Evolutionary conservation across 2,888 invertebrate genomes (phyloP), one percentile per base, ranked within the genome.

Genomic region (Tetragonisca angustula): DNA sequence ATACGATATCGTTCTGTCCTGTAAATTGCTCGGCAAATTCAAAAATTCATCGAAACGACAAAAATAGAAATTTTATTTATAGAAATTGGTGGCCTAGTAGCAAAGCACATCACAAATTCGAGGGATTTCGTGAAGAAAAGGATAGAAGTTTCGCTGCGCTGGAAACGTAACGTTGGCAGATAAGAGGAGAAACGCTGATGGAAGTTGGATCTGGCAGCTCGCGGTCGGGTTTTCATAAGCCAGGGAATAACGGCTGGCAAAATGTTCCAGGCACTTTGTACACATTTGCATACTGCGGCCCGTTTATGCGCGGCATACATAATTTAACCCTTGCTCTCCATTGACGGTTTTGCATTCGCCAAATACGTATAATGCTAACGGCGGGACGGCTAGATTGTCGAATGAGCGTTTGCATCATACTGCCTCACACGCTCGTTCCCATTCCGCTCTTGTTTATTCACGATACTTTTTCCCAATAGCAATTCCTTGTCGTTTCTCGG

Each of bases 271-370:
- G 83, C 89, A 91, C 90, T 92, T 92, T 91, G 90, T 92, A 92
- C 87, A 92, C 91, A 92, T 92, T 92, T 92, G 91, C 92, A 91
- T 91, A 91, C 89, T 85, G 88, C 84, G 85, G 89, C 87, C 70
- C 87, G 85, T 81, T 90, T 89, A 87, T 88, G 89, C 86, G 88
- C 85, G 87, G 84, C 86, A 85, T 74, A 80, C 75, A 77, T 85
- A 89, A 89, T 89, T 89, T 85, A 84, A 84, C 85, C 79, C 83
- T 85, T 84, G 82, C 80, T 71, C 86, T 65, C 75, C 77, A 79
- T 79, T 72, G 84, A 85, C 77, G 74, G 77, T 80, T 75, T 80
- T 79, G 74, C 74, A 76, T 75, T 70, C 67, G 77, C 76, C 80
- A 75, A 84, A 84, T 84, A 65, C 75, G 65, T 75, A 50, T 81